phyloP scores from a whole-genome alignment of 2,113 vertebrate species.

The Suricata suricatta region DNA sequence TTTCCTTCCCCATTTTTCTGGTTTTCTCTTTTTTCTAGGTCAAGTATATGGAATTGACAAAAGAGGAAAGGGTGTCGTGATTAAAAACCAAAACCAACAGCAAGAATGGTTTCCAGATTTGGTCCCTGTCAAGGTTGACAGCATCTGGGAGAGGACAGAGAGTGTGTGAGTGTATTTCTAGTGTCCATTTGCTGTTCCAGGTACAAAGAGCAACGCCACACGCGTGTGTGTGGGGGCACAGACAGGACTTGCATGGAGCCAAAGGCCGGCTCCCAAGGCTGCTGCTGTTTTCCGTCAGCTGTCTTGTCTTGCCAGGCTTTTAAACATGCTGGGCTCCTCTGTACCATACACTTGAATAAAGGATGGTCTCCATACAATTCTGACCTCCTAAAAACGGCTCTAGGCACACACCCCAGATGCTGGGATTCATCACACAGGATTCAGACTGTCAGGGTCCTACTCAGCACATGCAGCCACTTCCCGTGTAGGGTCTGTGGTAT shows the following conservation, averaged over 20 bases:
- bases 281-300: rapidly evolving
- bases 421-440: background rate
- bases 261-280: background rate
- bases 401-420: background rate
- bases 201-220: background rate
- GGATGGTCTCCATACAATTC: background rate
- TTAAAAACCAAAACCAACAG: conserved; percentile 70
- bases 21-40: background rate
- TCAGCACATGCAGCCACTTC: background rate
- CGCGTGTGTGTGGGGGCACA: rapidly evolving
- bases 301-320: background rate
- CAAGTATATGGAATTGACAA: conserved; percentile 37
- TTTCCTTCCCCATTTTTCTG: background rate
- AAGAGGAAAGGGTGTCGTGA: background rate
- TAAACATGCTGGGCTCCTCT: background rate
- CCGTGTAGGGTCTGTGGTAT: background rate
- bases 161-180: background rate
- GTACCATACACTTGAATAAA: background rate
- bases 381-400: background rate
- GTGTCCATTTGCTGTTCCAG: background rate
- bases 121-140: background rate
- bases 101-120: background rate
- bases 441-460: background rate
- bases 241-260: background rate
- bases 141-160: background rate